Percentiles rank a stretch among this genome's conserved stretches.
phyloP scores from a whole-genome alignment of 64 coral and sea anemone species.

The Anthopleura sola region DNA sequence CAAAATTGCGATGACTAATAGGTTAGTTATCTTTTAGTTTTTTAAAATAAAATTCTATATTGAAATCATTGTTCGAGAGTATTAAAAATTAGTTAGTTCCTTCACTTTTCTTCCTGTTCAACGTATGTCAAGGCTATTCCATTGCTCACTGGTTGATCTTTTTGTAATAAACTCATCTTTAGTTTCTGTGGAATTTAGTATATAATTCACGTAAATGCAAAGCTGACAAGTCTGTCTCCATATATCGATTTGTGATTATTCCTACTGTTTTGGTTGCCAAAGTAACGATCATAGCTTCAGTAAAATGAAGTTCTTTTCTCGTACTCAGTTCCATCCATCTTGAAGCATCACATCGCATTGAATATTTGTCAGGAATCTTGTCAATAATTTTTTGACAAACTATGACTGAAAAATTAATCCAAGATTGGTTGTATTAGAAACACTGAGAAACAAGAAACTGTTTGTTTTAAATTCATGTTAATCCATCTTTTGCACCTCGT shows the following conservation, averaged over 20 bases:
- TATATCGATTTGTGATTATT: constrained; percentile 5
- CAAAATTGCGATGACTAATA: too few relatives aligned
- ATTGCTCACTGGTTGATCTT: not conserved
- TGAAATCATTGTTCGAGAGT: not conserved
- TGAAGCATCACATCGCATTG: not conserved
- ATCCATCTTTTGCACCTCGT: not conserved
- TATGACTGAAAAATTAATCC: not conserved
- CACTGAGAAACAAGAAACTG: not conserved
- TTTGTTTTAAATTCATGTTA: constrained; percentile 11
- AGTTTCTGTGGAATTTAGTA: constrained; percentile 15
- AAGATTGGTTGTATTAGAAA: not conserved
- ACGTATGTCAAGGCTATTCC: not conserved
- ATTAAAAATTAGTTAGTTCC: not conserved
- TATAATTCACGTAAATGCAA: constrained; percentile 8
- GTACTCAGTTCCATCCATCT: not conserved
- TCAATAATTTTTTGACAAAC: not conserved
- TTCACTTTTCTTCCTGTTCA: too few relatives aligned
- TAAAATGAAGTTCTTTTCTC: not conserved
- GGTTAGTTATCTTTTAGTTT: not conserved
- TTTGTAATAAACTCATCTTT: not conserved
- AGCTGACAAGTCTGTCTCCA: not conserved
- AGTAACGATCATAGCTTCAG: not conserved
- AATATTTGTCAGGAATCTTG: not conserved
- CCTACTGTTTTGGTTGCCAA: constrained; percentile 3
- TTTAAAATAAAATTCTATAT: not conserved